A percentile compares a stretch with the other conserved stretches of the same genome.
These are phyloP conservation scores for Eospalax fontanierii DNA, from an alignment of 2,797 vertebrate genomes.

Conservation along the genomic window DNA sequence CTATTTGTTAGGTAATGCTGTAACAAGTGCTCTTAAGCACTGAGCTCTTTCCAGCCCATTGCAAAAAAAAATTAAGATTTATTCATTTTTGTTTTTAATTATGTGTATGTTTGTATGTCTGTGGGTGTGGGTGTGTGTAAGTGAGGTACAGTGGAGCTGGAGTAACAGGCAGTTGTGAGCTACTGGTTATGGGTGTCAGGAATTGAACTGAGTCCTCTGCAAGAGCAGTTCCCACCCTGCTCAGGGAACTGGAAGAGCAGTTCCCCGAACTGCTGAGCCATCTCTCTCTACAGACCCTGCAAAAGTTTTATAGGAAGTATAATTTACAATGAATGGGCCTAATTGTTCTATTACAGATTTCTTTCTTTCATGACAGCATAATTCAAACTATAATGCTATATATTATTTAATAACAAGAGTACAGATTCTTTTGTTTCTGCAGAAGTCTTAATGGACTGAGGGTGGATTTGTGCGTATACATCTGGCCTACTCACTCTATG, in stretches of 20 bases:
- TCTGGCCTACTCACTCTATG: not conserved
- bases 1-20: constrained; percentile 4
- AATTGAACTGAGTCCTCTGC: not conserved
- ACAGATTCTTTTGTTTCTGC: not conserved
- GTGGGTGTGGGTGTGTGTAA: accelerated
- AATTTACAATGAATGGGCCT: constrained; percentile 6
- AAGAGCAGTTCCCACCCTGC: not conserved
- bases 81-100: not conserved
- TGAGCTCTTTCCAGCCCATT: no score
- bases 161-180: not conserved
- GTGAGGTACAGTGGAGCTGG: not conserved
- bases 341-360: not conserved
- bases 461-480: not conserved
- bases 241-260: no score
- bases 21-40: no score
- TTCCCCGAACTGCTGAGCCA: no score
- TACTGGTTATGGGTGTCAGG: no score
- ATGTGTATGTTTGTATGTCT: not conserved
- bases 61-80: no score
- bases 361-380: constrained; percentile 14
- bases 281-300: not conserved
- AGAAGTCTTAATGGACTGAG: not conserved
- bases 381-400: not conserved
- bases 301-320: constrained; percentile 16
- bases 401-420: constrained; percentile 17